Evolutionary conservation across 1,140 invertebrate species (phyloP), one percentile per base, ranked within the genome.

Genomic region (Sipha flava): DNA sequence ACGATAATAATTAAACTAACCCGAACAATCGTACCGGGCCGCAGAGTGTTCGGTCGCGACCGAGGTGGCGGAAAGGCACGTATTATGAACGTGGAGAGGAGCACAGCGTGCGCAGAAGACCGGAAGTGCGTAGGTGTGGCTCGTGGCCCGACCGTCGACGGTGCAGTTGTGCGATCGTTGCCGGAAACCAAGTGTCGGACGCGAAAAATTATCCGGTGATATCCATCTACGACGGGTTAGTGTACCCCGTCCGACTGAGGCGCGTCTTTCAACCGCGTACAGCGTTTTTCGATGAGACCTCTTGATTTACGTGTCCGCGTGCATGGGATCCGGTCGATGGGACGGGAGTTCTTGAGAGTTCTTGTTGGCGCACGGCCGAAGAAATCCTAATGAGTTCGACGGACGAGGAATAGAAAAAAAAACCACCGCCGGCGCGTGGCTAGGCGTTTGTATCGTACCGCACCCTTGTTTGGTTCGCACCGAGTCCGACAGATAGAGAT

Each of bases 111-210:
- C n/a, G n/a, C n/a, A 5, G 40, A 66, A 43, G 21, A 26, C 52
- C 73, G 73, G 73, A 77, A 59, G 54, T 77, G 73, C 23, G 73
- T 59, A 77, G 73, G 73, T 77, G 73, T 77, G 73, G 73, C 16
- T 77, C 26, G 73, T 59, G 52, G 73, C 73, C 49, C 47, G 29
- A 43, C 73, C 73, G 23, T 37, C 5, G 34, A 12, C 3, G 23
- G 31, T 18, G 43, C 23, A 10, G 54, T 18, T 26, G 26, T 59
- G 9, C 23, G 4, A 10, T 9, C 2, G 54, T 31, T 31, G 31
- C 52, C 73, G 73, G 73, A 77, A 77, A 59, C 10, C 21, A 43
- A 77, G 52, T 77, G 73, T 77, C 34, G n/a, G 52, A 26, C 52
- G 73, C 57, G 21, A 77, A 77, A 59, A 77, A 16, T n/a, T 37